Base-by-base conservation (phyloP, 2,888 invertebrate species). In the Cinara cedri region DNA sequence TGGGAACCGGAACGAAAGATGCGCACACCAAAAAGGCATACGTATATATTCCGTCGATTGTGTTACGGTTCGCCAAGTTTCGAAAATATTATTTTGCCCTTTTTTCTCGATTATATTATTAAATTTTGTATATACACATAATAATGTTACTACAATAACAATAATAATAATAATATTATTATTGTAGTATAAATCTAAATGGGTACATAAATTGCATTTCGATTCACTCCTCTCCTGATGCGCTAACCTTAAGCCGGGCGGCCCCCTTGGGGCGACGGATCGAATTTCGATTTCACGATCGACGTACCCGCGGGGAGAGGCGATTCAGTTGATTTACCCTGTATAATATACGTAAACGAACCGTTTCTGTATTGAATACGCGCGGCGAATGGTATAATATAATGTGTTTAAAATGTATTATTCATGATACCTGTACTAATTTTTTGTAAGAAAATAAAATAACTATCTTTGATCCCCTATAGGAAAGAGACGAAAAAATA, bases 221-320 rank as follows among this genome's bases (percentile, higher is more conserved):
- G 76, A 66, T 46, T 76, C 24, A 19, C 46, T 75, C 65, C 65
- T 44, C 74, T 75, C 42, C 21, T 42, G 21, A 44, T 54, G n/a
- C 11, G 16, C 34, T 26, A 26, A 57, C 6, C 34, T 34, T 34
- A 6, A 34, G 6, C 34, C 34, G 34, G 34, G 74, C 76, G 68
- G 74, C 76, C 76, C 76, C 76, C 76, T 57, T 10, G 49, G 76
- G 34, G 76, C 21, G 76, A 78, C 76, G 76, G 76, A 78, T 78
- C 76, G 68, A 78, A 78, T 78, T 78, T 78, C 76, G 44, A 76
- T 76, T 76, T 76, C 76, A 68, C 76, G 76, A 78, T 78, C 42
- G 76, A 68, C 57, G 68, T 46, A 46, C 76, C 51, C 51, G 16
- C 42, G 19, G 62, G 60, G 60, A 34, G 60, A 72, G 10, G 42